Evolutionary conservation across 2,888 invertebrate genomes (phyloP).

Genomic region (Pyrrhosoma nymphula): DNA sequence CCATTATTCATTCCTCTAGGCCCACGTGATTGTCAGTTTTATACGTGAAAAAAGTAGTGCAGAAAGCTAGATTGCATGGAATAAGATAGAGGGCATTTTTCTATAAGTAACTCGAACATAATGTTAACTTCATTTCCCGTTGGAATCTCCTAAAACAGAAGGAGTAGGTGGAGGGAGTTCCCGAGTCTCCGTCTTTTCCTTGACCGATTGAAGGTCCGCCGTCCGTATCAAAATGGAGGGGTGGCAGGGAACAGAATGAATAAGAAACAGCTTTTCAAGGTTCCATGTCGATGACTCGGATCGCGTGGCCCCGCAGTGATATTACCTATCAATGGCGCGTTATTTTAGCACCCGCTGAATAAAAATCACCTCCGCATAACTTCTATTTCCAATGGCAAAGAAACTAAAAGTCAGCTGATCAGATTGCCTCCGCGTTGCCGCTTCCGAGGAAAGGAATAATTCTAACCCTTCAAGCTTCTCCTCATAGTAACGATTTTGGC

Average conservation of each 20-base stretch:
- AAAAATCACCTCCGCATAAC: background rate
- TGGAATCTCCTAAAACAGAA: too few species aligned
- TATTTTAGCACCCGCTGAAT: background rate
- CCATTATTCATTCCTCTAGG: too few species aligned
- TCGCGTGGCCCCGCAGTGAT: background rate
- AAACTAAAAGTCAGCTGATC: background rate
- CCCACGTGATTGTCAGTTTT: too few species aligned
- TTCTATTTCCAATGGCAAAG: background rate
- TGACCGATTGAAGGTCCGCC: constrained; percentile 50
- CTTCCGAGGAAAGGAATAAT: background rate
- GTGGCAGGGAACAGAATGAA: background rate
- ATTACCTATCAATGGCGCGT: background rate
- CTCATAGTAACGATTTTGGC: background rate
- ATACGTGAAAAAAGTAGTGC: too few species aligned
- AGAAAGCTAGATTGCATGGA: too few species aligned
- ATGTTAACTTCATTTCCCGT: too few species aligned
- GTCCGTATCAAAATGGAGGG: background rate
- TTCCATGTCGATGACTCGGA: background rate
- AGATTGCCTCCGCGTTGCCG: background rate
- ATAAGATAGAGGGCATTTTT: too few species aligned
- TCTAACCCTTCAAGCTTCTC: background rate
- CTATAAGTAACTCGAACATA: too few species aligned
- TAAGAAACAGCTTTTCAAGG: background rate
- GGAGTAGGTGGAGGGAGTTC: too few species aligned
- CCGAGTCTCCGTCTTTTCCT: background rate